Evolutionary conservation across 2,113 vertebrate species (phyloP).

Genomic region (Chlamydotis undulata): DNA sequence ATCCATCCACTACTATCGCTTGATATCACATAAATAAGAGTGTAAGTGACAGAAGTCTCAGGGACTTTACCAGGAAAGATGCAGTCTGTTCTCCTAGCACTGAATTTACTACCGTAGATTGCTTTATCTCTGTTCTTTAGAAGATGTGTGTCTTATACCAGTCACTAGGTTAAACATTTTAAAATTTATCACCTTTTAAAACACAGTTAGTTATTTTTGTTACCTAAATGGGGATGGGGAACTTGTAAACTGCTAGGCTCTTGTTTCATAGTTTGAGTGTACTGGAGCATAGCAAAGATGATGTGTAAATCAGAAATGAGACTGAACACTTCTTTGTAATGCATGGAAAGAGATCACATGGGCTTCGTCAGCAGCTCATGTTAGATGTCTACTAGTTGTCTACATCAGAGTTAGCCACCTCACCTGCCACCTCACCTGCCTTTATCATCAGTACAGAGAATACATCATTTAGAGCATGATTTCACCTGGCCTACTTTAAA

Average conservation of each 20-base stretch:
- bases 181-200: not conserved
- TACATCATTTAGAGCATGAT: not conserved
- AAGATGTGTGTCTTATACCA: not conserved
- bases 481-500: not conserved
- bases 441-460: not conserved
- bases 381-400: not conserved
- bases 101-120: not conserved
- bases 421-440: not conserved
- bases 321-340: not conserved
- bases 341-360: not conserved
- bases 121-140: not conserved
- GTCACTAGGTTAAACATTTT: not conserved
- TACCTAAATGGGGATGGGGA: not conserved
- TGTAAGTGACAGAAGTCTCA: not conserved
- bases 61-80: not conserved
- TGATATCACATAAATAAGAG: not conserved
- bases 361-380: not conserved
- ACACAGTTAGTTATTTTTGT: not conserved
- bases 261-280: not conserved
- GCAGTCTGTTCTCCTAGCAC: not conserved
- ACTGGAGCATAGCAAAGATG: not conserved
- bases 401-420: not conserved
- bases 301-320: not conserved
- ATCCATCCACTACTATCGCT: not conserved
- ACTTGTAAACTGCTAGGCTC: not conserved